Evolutionary conservation across 2,888 invertebrate species (phyloP), one percentile per base, ranked within the genome.

Genomic region (Ochropleura leucogaster): DNA sequence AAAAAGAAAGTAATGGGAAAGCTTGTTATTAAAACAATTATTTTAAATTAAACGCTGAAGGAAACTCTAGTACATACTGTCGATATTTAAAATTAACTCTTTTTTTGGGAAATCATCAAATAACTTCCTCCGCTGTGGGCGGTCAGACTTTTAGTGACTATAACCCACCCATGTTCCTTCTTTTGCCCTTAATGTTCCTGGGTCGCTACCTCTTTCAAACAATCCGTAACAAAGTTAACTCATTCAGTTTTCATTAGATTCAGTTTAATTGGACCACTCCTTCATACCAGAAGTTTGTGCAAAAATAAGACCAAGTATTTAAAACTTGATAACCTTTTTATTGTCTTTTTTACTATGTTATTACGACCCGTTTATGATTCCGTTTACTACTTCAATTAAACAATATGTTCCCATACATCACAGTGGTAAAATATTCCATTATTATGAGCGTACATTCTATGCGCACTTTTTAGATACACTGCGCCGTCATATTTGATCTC

Each of bases 401-500:
- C 40, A 70, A 60, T 57, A 64, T 59, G 10, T 79, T 46, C 57
- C 66, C 42, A 49, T 65, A 66, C 49, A 66, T 49, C 12, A 40
- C 7, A 55, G 47, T 72, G 53, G 68, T 67, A 69, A 80, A 74
- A 72, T 67, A 67, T 72, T 69, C 66, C 77, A 60, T 66, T 66
- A 82, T 68, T 49, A 66, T 66, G 71, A 67, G 53, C 67, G 20
- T 68, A 68, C 66, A 79, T 72, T 53, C 40, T 62, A 44, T 67
- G 57, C 72, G 40, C 51, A 51, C 30, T 82, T 65, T 67, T 73
- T 72, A 46, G 42, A 62, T 53, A 81, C 51, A 80, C 42, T 42
- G 49, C 57, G 59, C 68, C 64, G 64, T 76, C 82, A 82, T 74
- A 68, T 83, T 82, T 85, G 85, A 85, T 83, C 83, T 70, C 74